Evolutionary conservation across 2,797 vertebrate genomes (phyloP), one percentile per base, ranked within the genome.

Genomic region (Syngnathus acus): DNA sequence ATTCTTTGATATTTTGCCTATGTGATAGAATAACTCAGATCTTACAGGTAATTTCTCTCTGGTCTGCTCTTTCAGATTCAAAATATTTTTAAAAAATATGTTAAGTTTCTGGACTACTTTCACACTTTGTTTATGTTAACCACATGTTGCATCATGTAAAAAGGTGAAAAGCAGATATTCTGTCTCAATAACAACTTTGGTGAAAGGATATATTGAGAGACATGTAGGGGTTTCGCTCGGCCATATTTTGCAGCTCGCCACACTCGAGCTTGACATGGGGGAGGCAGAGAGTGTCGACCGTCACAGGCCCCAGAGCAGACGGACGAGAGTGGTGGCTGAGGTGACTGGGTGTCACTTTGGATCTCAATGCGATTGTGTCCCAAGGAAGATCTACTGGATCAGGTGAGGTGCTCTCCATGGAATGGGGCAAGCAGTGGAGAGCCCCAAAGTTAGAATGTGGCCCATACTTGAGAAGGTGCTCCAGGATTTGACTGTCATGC

Each of bases 121-220:
- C 10, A 14, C 9, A 26, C 32, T 55, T 60, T 37, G 14, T 16
- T 57, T 37, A 14, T 21, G n/a, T 23, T 32, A 32, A 39, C 57
- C 17, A 32, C 32, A 40, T 19, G 17, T 16, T 42, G 39, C 58
- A 60, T 40, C 17, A 23, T 6, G 6, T 23, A 23, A 61, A 55
- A 61, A 42, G 37, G 9, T 42, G 38, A 60, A 42, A 59, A 62
- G 11, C 60, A 45, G 9, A 14, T 2, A 32, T 8, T 54, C n/a
- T 54, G 3, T 23, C 23, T 6, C 23, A 54, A 13, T 42, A 39
- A 17, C 38, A 21, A 21, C 5, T 61, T 61, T 42, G 23, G 59
- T 42, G 55, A 94, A 98, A 98, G 96, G 96, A 98, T 98, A 98
- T 92, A 72, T 91, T 94, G 81, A 92, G 87, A 0, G 92, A 89